phyloP scores from a whole-genome alignment of 2,888 invertebrate species.

The Theretra japonica region DNA sequence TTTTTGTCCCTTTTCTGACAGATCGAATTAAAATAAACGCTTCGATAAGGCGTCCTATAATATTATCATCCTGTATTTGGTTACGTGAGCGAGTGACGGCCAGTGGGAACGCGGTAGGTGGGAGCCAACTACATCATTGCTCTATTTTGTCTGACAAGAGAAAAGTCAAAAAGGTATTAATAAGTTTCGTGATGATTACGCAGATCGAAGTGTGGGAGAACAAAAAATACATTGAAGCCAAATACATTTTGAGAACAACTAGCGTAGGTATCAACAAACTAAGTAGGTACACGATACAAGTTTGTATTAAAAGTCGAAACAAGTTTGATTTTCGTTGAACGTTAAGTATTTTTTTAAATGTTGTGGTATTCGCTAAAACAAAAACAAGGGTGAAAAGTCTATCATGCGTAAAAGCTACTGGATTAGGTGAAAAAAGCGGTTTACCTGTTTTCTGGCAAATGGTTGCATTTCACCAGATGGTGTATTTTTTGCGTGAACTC shows the following conservation, averaged over 20 bases:
- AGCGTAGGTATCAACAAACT: not conserved
- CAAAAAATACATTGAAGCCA: not conserved
- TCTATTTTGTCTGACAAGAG: slow-evolving; percentile 42
- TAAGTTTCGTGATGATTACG: slow-evolving; percentile 13
- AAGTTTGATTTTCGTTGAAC: not conserved
- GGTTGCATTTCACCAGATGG: slow-evolving; percentile 80
- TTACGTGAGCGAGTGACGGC: slow-evolving; percentile 77
- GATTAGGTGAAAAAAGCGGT: slow-evolving; percentile 69
- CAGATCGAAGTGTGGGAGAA: not conserved
- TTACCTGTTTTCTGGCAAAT: slow-evolving; percentile 68
- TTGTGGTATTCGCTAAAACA: slow-evolving; percentile 19
- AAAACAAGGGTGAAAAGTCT: slow-evolving; percentile 39
- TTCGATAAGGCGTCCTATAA: slow-evolving; percentile 80
- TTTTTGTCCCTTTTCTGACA: slow-evolving; percentile 82
- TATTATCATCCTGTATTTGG: slow-evolving; percentile 81
- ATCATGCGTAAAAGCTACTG: slow-evolving; percentile 77
- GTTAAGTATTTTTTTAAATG: not conserved
- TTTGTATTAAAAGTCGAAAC: no score
- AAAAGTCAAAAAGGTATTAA: slow-evolving; percentile 46
- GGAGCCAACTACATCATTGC: slow-evolving; percentile 59
- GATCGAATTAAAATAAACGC: slow-evolving; percentile 85
- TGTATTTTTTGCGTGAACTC: slow-evolving; percentile 70
- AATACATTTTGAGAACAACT: not conserved
- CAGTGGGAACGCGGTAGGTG: slow-evolving; percentile 81
- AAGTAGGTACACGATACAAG: no score